Conservation (phyloP, 64 coral and sea anemone genomes). For the Pachyseris speciosa region DNA sequence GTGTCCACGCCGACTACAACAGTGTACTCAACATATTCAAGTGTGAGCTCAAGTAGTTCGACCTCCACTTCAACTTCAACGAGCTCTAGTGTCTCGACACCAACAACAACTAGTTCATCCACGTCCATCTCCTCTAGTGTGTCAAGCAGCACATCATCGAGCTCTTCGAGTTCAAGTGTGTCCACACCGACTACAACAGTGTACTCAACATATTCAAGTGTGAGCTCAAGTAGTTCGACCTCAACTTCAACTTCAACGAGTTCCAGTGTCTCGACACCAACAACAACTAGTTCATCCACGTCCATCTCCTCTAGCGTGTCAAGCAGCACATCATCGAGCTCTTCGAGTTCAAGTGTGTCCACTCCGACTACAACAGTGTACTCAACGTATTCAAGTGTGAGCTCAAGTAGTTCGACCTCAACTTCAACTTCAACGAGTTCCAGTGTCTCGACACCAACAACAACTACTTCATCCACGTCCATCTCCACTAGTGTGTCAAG, state of each 20-base stretch:
- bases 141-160: not conserved
- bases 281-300: slow-evolving; percentile 22
- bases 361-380: slow-evolving; percentile 15
- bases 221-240: too few relatives aligned
- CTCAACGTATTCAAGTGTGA: not conserved
- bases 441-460: not conserved
- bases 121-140: slow-evolving; percentile 1
- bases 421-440: not conserved
- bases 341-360: not conserved
- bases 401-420: not conserved
- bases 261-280: slow-evolving; percentile 18
- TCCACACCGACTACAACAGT: slow-evolving; percentile 7
- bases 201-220: not conserved
- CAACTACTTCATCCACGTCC: too few relatives aligned
- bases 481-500: slow-evolving; percentile 2
- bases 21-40: not conserved
- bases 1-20: slow-evolving; percentile 36
- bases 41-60: not conserved
- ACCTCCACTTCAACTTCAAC: not conserved
- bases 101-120: too few relatives aligned
- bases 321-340: not conserved
- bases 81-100: not conserved
- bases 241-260: not conserved
- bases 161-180: not conserved
- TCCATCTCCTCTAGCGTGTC: slow-evolving; percentile 7